Percentiles rank a stretch among this genome's conserved stretches.
phyloP scores from a whole-genome alignment of 2,113 vertebrate species.

The Ailurus styani region DNA sequence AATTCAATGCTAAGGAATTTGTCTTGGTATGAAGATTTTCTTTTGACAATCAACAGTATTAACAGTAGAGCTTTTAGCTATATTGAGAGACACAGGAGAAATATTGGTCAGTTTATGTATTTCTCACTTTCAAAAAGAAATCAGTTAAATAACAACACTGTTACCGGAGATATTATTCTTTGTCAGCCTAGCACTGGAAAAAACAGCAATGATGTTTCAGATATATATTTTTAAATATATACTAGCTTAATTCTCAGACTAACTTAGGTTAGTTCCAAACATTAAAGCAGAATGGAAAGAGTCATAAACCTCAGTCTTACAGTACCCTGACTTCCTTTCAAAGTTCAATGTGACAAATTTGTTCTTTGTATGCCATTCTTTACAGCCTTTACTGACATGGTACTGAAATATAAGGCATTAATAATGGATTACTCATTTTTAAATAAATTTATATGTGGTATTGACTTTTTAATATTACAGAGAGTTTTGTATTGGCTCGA shows the following conservation, averaged over 20 bases:
- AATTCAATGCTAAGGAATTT: not conserved
- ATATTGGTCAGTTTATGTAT: not conserved
- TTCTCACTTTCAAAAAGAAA: slow-evolving; percentile 5
- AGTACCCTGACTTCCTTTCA: not conserved
- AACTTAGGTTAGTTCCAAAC: not conserved
- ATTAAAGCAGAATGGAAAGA: not conserved
- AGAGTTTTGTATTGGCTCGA: not conserved
- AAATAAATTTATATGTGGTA: not conserved
- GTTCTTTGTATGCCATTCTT: not conserved
- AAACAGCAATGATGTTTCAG: not conserved
- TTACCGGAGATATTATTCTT: not conserved
- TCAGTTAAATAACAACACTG: not conserved
- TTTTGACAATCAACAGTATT: not conserved
- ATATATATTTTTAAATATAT: not conserved
- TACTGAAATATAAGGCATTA: not conserved
- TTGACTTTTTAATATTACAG: not conserved
- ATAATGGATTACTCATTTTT: not conserved
- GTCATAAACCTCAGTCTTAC: not conserved
- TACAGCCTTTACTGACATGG: not conserved
- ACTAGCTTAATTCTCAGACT: not conserved
- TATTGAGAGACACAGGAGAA: not conserved
- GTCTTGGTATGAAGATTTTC: not conserved
- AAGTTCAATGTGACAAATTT: not conserved
- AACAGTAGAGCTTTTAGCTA: not conserved
- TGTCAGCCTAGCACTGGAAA: not conserved